Conservation (phyloP, 2,113 vertebrate species). For the Corythaeola cristata region DNA sequence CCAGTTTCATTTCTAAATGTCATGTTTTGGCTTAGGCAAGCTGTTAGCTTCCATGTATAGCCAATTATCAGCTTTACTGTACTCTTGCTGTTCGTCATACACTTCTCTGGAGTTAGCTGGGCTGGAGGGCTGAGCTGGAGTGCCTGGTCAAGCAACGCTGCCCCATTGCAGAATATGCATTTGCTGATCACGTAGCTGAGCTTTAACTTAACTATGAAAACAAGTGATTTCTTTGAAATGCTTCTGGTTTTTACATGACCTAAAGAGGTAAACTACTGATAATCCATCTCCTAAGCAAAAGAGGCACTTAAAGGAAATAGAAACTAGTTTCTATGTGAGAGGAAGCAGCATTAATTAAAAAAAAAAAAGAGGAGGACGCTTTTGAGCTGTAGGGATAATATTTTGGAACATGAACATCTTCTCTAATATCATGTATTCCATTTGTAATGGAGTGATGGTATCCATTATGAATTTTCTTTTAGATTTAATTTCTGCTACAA, state of each 20-base stretch:
- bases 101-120: not conserved
- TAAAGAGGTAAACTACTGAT: not conserved
- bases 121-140: not conserved
- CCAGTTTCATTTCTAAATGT: not conserved
- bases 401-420: not conserved
- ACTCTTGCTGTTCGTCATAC: not conserved
- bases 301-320: slow-evolving; percentile 43
- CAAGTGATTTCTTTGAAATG: slow-evolving; percentile 45
- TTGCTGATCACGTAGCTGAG: accelerated
- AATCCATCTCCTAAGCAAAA: not conserved
- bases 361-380: not conserved
- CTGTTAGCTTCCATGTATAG: not conserved
- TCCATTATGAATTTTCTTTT: not conserved
- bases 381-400: not conserved
- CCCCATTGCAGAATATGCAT: not conserved
- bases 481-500: not conserved
- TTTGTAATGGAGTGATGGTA: not conserved
- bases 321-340: slow-evolving; percentile 33
- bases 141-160: not conserved
- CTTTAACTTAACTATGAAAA: not conserved
- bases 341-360: not conserved
- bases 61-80: not conserved
- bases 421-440: accelerated
- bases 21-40: not conserved
- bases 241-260: not conserved